Conservation (phyloP, 2,113 vertebrate species). For the Isichthys henryi region DNA sequence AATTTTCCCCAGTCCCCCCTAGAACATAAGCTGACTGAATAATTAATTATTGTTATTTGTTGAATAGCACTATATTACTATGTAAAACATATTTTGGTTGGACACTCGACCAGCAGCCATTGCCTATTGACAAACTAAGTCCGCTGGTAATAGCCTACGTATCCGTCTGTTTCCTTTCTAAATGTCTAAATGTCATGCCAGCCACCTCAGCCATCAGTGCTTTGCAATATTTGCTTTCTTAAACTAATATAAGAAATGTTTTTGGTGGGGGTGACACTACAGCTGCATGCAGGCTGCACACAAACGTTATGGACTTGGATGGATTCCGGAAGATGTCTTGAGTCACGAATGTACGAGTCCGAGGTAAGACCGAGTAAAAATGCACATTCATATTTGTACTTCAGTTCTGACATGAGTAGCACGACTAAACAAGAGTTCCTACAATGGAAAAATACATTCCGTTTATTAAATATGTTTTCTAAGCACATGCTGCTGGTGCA, state of each 20-base stretch:
- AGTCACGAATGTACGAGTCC: not conserved
- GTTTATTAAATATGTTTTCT: constrained; percentile 8
- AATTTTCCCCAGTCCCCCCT: too few relatives aligned
- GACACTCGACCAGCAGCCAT: too few relatives aligned
- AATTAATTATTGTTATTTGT: too few relatives aligned
- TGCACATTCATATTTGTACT: not conserved
- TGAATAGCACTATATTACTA: too few relatives aligned
- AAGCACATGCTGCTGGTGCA: not conserved
- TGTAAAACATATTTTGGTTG: too few relatives aligned
- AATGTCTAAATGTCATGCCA: not conserved
- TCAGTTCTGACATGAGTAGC: not conserved
- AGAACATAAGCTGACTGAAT: too few relatives aligned
- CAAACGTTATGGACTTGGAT: not conserved
- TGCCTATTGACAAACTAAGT: not conserved
- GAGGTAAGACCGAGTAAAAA: not conserved
- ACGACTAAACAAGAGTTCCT: not conserved
- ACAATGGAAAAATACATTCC: not conserved
- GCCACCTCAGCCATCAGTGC: too few relatives aligned
- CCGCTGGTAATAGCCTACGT: not conserved
- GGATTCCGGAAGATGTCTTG: not conserved
- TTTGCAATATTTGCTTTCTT: not conserved
- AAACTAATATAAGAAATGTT: not conserved
- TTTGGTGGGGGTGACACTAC: too few relatives aligned
- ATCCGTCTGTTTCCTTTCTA: not conserved
- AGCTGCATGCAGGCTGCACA: not conserved